A percentile compares a stretch with the other conserved stretches of the same genome.
Conservation (phyloP, 2,797 vertebrate genomes). For the Sebastes elongatus region DNA sequence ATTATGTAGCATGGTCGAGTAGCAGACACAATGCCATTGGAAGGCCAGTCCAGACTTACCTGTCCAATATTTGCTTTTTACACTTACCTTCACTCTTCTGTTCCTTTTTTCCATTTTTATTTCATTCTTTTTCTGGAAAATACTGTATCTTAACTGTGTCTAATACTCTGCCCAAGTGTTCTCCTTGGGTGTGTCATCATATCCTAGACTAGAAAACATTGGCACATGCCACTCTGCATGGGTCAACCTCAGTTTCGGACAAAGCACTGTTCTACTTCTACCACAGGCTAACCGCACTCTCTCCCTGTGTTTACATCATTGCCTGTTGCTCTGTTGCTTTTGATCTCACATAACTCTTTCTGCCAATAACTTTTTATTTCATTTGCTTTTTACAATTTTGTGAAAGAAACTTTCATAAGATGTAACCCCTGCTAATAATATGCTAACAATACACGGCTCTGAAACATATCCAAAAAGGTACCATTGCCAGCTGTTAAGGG, state of each 20-base stretch:
- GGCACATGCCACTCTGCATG: conserved; percentile 77
- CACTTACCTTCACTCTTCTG: conserved; percentile 66
- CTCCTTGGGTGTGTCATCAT: conserved; percentile 78
- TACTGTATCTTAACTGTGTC: conserved; percentile 71
- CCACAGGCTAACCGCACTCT: conserved; percentile 64
- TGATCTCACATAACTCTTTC: conserved; percentile 72
- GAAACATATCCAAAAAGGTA: conserved; percentile 64
- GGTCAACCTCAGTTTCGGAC: conserved; percentile 72
- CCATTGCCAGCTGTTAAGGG: conserved; percentile 81
- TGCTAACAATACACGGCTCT: conserved; percentile 70
- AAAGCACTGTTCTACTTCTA: conserved; percentile 68
- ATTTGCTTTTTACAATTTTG: conserved; percentile 78
- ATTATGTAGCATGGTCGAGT: conserved; percentile 92
- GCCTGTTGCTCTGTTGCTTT: conserved; percentile 84
- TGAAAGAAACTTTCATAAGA: conserved; percentile 76
- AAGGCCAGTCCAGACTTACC: conserved; percentile 81
- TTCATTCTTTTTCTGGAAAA: conserved; percentile 67
- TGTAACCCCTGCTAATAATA: conserved; percentile 71
- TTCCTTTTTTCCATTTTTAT: conserved; percentile 47
- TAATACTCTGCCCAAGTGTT: conserved; percentile 71
- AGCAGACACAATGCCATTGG: conserved; percentile 89
- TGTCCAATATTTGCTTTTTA: conserved; percentile 65
- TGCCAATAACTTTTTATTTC: conserved; percentile 69
- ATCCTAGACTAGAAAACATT: conserved; percentile 70
- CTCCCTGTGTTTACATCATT: conserved; percentile 72